Evolutionary conservation across 2,797 vertebrate genomes (phyloP), one percentile per base, ranked within the genome.

Genomic region (Enteromius radiatus): DNA sequence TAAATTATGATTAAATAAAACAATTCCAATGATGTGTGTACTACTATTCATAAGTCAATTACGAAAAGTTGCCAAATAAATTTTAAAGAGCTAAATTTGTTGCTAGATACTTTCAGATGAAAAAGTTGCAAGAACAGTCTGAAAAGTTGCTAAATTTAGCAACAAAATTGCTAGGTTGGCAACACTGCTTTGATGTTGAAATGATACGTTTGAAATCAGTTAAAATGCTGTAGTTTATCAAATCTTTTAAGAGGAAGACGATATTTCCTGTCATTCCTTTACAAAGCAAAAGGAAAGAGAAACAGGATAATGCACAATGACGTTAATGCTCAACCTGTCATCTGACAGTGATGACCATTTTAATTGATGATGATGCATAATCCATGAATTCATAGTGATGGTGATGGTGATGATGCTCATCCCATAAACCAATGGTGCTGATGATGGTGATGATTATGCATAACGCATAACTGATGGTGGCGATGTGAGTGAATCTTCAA

Each of bases 211-310:
- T 10, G 10, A 59, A 11, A 59, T 11, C 9, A 36, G 19, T 54
- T 54, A 8, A 52, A 54, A 36, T 54, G 11, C 49, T 36, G 19
- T 14, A 2, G 19, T 36, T 33, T 15, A 38, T 73, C 0, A 8
- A 47, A 54, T 8, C 19, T n/a, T 36, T 74, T 4, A 52, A n/a
- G 28, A 21, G 28, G 5, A 49, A 19, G 12, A 71, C 26, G 19
- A 28, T 12, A 31, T 19, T 71, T 71, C 26, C 68, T 5, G 43
- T 45, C 3, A 28, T 70, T 70, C 23, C 15, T 31, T 31, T 26
- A 12, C 45, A 73, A 52, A 49, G 52, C 21, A n/a, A n/a, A 33
- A 17, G 21, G 45, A 74, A 74, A 74, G 9, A 69, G 67, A 45
- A 9, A 41, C 4, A 47, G 38, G 65, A n/a, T 19, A 11, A 31